Base-by-base conservation (phyloP, 2,888 invertebrate species). In the Athripsodes cinereus region DNA sequence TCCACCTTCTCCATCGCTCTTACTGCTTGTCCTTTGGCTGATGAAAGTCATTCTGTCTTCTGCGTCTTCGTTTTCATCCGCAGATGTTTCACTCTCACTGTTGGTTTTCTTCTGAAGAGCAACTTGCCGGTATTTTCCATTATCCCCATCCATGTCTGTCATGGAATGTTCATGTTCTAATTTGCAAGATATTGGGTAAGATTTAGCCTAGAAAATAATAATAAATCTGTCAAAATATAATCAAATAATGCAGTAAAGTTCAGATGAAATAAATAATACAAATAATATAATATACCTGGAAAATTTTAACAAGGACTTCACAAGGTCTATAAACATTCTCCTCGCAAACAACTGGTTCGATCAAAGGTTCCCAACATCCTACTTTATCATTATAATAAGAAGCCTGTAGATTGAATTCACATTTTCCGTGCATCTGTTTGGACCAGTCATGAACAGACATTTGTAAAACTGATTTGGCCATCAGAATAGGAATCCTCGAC, bases 291-390 rank as follows among this genome's bases (percentile, higher is more conserved):
- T 26, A 26, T 26, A 26, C 26, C 72, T 82, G 82, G 63, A 82
- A 82, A 35, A 86, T 71, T 67, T 84, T 86, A 53, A 88, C 76
- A 19, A 81, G 75, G 16, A 89, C 71, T 68, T 88, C 87, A 87
- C 88, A 90, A 0, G 89, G 87, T 57, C 83, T 77, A 68, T 85
- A 87, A 1, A 79, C 71, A 63, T 84, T 84, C 69, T 87, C 87
- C 31, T 80, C 78, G 46, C 82, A 78, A 1, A 85, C 81, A 0
- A 86, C 81, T 0, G 91, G 89, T 66, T 92, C 92, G 1, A 92
- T 71, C 1, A 94, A 71, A 0, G 93, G 93, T 68, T 95, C 93
- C 94, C 94, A 95, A 8, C 80, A 80, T 52, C 82, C 81, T 52
- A 84, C 72, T 48, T 80, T 78, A 65, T 87, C 84, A 70, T 90